Evolutionary conservation across 2,888 invertebrate genomes (phyloP), one percentile per base, ranked within the genome.

Genomic region (Drosophila lutescens): DNA sequence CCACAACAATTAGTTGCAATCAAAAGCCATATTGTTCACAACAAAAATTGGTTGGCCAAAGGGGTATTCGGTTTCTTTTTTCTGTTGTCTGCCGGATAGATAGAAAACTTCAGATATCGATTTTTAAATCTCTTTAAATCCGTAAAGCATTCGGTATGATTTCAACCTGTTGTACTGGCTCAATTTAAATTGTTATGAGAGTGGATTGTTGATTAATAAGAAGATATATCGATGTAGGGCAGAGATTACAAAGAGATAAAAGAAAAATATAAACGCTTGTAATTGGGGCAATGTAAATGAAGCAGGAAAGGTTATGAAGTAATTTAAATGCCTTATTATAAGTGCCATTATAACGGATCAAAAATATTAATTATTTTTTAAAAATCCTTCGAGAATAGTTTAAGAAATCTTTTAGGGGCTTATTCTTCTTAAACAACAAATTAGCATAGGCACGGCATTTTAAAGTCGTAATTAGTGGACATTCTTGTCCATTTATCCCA

Each of bases 1-100:
- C 85, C 41, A 76, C 88, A 80, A 83, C 83, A 88, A 83, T 83
- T 83, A 83, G 87, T 73, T 80, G 85, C 88, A 83, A 83, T 83
- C 83, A 83, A 83, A 78, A 78, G 87, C 53, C 60, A 86, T 77
- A 83, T 83, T 83, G 83, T 88, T 83, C 80, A 68, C 61, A 71
- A 34, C 44, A 34, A 12, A 67, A 30, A 47, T 53, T 17, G 23
- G 15, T 47, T 53, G 36, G 73, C 65, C 74, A 26, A 26, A 47
- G 50, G 65, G 63, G 34, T 49, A 60, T 54, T 65, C 10, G 54
- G 50, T 71, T 70, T 70, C 50, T 55, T 55, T 73, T 53, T 38
- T 62, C 43, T 17, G 15, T 34, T 23, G 32, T 26, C 63, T 34
- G 34, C 23, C 2, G 20, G 63, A 32, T 36, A 43, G 51, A 65